Evolutionary conservation across 2,888 invertebrate species (phyloP), one percentile per base, ranked within the genome.

Genomic region (Mayetiola destructor): DNA sequence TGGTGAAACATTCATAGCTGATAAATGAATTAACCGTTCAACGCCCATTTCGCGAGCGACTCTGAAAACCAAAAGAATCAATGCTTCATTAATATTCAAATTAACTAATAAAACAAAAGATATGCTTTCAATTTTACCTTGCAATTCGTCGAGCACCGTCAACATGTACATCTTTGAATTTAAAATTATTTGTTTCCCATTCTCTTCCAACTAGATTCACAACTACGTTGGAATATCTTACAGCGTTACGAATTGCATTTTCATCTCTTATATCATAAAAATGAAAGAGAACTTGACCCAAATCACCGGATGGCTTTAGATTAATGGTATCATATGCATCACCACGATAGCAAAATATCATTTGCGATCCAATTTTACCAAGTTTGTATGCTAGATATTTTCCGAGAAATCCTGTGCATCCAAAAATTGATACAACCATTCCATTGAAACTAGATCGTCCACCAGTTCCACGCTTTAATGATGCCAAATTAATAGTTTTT

Each of bases 371-470:
- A 62, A 78, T 79, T 73, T 87, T 91, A 65, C 95, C 97, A 57
- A 99, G 75, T 66, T 84, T 82, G 69, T 93, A 95, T 69, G 88
- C 84, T 16, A 97, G 80, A 75, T 86, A 84, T 62, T 82, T 77
- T 0, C 97, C 99, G 1, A 96, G 73, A 66, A 91, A 92, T 2
- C 97, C 97, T 35, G 84, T 84, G 58, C 82, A 81, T 56, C 97
- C 97, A 70, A 97, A 96, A 1, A 99, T 88, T n/a, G 99, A 99
- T n/a, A 91, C 93, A 2, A 97, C 93, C 57, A 89, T 78, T 0
- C 99, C 99, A 74, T 88, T 97, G 71, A 97, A 99, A 67, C 95
- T 96, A 63, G 88, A 87, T 35, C 99, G 82, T 18, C 96, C 97
- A 14, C 91, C 92, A 20, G 90, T 88, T 29, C 91, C 92, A 61